Base-by-base conservation (phyloP, 2,113 vertebrate genomes). In the Austrofundulus limnaeus region DNA sequence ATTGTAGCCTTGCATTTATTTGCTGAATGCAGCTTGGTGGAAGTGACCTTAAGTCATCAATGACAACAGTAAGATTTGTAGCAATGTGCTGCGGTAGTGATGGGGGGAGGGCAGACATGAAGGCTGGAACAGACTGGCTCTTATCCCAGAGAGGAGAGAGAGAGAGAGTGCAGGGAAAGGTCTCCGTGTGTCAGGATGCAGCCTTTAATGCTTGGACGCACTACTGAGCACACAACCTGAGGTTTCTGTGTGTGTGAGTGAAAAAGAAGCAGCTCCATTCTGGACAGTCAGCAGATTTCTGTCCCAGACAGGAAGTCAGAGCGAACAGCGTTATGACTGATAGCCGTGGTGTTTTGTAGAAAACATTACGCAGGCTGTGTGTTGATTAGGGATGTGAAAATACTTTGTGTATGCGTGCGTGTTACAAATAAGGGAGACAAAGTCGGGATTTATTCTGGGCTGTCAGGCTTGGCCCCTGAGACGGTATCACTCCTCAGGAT, bases 401-500 rank as follows among this genome's bases (percentile, higher is more conserved):
- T 69, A 16, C n/a, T 23, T 8, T 48, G 11, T 31, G 28, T 50
- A 4, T 48, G 11, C 24, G 28, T 50, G 17, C 54, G 20, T 56
- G 24, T 23, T 41, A 31, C 43, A 25, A 42, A 31, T 31, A 19
- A 57, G 7, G 39, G 28, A 55, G 61, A 64, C 60, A 59, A 49
- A 50, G 61, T 61, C 16, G 4, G 66, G 70, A 68, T 80, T 80
- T 80, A 76, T 78, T 72, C 71, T 52, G 57, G 53, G 70, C 62
- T 73, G 61, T 63, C 50, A 61, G 48, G 60, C 7, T 31, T 10
- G 60, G 58, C 68, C 69, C 56, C 55, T 63, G 66, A 85, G 79
- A 81, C 69, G 59, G 55, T 64, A 74, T 66, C 68, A 57, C 66
- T 77, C 72, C 49, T 50, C 45, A 60, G 67, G 82, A 77, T 87